Base-by-base conservation (phyloP, 1,140 invertebrate species). In the Uloborus diversus region DNA sequence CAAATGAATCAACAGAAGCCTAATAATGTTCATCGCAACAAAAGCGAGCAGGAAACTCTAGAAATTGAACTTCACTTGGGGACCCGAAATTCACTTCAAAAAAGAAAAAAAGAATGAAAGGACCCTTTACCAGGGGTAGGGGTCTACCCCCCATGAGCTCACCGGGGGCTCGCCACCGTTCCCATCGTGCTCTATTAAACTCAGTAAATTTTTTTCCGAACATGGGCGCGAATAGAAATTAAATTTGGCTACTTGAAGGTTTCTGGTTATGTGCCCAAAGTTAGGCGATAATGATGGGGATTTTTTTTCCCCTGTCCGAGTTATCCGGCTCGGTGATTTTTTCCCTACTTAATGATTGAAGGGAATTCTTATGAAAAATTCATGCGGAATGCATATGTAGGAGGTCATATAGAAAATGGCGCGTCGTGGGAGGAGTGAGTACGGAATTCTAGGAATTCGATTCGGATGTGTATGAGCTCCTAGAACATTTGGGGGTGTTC, bases 131-230 rank as follows among this genome's bases (percentile, higher is more conserved):
- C 28, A 23, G 66, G 32, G 27, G 13, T 17, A 27, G 37, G 27
- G n/a, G 17, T 35, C 32, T 69, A 28, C 4, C 4, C n/a, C n/a
- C n/a, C n/a, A n/a, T n/a, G n/a, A 13, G 37, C 23, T 11, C 53
- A 32, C 1, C 17, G 23, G 51, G 53, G 53, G 69, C 53, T n/a
- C 17, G 13, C 11, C 14, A 25, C 28, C 51, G 53, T 23, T 28
- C 59, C 69, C n/a, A 71, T 59, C 69, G 69, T 71, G 53, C 69
- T 71, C 69, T 71, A 71, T 71, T 71, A 71, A 71, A 71, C 56
- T 71, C 33, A 9, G 25, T 4, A 28, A 51, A 37, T 33, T 56
- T n/a, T 69, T n/a, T n/a, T 28, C 32, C n/a, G 23, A 20, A 4
- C n/a, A 49, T 61, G 69, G 69, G 20, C 17, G 27, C 33, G n/a